Conservation (phyloP, 2,888 invertebrate genomes). For the Biston stratarius region DNA sequence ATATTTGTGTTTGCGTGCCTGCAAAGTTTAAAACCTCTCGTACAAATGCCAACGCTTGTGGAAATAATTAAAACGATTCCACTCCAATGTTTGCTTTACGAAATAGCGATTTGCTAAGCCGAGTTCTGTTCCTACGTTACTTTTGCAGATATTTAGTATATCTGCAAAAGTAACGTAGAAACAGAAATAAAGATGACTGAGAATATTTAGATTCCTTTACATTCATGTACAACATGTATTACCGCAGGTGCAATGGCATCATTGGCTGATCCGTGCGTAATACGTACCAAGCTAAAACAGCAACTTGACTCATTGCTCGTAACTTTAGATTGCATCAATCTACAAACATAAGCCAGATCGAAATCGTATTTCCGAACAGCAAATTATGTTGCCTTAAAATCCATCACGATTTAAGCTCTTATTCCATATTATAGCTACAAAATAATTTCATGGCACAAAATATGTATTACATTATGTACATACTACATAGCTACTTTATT, state of each 20-base stretch:
- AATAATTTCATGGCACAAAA: conserved; percentile 5
- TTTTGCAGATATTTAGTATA: conserved; percentile 1
- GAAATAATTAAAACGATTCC: conserved; percentile 19
- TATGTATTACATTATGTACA: background rate
- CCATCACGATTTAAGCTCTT: conserved; percentile 13
- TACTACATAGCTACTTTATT: background rate
- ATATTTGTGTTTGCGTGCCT: conserved; percentile 45
- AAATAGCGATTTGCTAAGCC: background rate
- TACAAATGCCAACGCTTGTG: conserved; percentile 45
- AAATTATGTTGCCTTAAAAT: conserved; percentile 26
- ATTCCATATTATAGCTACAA: conserved; percentile 5
- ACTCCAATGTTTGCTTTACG: background rate
- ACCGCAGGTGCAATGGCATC: conserved; percentile 46
- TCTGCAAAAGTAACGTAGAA: background rate
- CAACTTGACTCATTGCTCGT: conserved; percentile 55
- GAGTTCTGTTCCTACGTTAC: background rate
- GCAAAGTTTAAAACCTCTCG: conserved; percentile 17
- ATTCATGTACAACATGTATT: conserved; percentile 4
- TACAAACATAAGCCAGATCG: conserved; percentile 46
- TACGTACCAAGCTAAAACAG: conserved; percentile 48
- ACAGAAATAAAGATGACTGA: conserved; percentile 4
- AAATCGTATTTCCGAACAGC: conserved; percentile 30
- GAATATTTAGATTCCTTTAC: background rate
- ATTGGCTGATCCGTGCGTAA: conserved; percentile 42
- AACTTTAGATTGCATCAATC: conserved; percentile 48